Percentiles rank a stretch among this genome's conserved stretches.
Evolutionary conservation across 2,113 vertebrate species (phyloP).

Genomic region (Macrotus californicus): DNA sequence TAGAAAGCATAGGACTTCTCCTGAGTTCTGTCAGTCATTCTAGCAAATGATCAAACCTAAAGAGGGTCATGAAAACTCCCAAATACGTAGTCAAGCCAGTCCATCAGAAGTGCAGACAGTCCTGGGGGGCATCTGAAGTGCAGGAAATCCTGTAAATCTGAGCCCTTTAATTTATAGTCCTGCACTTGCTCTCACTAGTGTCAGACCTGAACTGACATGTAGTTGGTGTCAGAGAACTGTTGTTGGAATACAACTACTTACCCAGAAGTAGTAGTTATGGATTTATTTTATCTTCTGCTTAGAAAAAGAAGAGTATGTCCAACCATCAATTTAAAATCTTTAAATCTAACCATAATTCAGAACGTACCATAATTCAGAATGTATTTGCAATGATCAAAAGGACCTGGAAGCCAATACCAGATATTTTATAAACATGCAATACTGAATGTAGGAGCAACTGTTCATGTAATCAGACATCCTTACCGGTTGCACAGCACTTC

Average conservation of each 20-base stretch:
- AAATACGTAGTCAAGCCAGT: too few species aligned
- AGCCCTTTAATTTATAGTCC: neutral
- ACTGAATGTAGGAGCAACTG: neutral
- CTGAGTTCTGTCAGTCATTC: too few species aligned
- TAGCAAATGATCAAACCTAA: too few species aligned
- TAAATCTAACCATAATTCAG: neutral
- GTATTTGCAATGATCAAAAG: neutral
- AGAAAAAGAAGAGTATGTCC: neutral
- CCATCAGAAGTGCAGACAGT: too few species aligned
- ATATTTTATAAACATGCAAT: neutral
- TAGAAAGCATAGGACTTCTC: too few species aligned
- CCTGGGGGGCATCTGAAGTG: too few species aligned
- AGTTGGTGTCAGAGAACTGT: neutral
- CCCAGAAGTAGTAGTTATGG: neutral
- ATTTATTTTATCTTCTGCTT: neutral
- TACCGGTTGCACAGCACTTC: neutral
- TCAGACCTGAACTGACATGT: neutral
- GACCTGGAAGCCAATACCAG: neutral
- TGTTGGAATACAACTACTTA: neutral
- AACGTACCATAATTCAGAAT: neutral
- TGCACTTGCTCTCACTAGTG: neutral
- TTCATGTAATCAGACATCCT: neutral
- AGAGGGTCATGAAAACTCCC: too few species aligned
- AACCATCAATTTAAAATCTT: neutral
- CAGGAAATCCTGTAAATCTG: neutral